These are phyloP conservation scores for Drosophila bifasciata DNA, from an alignment of 1,140 invertebrate species.

Conservation along the genomic window DNA sequence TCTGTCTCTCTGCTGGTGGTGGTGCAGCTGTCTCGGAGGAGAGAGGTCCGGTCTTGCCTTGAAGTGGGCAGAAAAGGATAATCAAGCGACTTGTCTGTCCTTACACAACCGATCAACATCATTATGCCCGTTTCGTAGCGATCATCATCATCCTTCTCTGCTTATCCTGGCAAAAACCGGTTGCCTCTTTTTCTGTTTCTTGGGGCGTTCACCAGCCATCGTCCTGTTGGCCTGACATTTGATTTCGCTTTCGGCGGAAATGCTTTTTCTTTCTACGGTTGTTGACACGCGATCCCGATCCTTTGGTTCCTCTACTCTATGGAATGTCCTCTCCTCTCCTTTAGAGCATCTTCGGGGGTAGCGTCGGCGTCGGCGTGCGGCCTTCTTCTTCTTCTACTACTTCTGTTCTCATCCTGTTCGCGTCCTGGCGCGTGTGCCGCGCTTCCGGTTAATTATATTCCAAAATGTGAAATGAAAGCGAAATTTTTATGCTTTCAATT, in stretches of 20 bases:
- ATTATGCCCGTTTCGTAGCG: background rate
- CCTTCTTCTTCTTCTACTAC: background rate
- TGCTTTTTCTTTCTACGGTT: conserved; percentile 79
- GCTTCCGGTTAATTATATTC: conserved; percentile 79
- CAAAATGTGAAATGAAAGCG: conserved; percentile 70
- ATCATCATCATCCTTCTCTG: conserved; percentile 33
- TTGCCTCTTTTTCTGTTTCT: conserved; percentile 47
- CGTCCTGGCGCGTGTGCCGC: conserved; percentile 72
- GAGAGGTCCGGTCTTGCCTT: conserved; percentile 37
- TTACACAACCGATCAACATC: conserved; percentile 26
- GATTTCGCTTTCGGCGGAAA: conserved; percentile 81
- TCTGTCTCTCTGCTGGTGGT: conserved; percentile 7
- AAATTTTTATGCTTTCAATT: conserved; percentile 65
- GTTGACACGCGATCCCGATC: conserved; percentile 78
- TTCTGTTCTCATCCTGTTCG: conserved; percentile 35
- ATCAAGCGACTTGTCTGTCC: conserved; percentile 69
- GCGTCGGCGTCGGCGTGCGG: conserved; percentile 57
- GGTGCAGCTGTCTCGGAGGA: conserved; percentile 58
- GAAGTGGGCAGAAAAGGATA: conserved; percentile 72
- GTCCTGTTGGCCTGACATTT: conserved; percentile 67
- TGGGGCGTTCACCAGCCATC: conserved; percentile 47
- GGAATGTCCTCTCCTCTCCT: no score
- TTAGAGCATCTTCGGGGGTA: no score
- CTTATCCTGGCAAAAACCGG: conserved; percentile 58
- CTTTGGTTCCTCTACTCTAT: conserved; percentile 11